A percentile compares a stretch with the other conserved stretches of the same genome.
These are phyloP conservation scores for Harlomillsia oculata DNA, from an alignment of 1,140 invertebrate species.

Conservation along the genomic window DNA sequence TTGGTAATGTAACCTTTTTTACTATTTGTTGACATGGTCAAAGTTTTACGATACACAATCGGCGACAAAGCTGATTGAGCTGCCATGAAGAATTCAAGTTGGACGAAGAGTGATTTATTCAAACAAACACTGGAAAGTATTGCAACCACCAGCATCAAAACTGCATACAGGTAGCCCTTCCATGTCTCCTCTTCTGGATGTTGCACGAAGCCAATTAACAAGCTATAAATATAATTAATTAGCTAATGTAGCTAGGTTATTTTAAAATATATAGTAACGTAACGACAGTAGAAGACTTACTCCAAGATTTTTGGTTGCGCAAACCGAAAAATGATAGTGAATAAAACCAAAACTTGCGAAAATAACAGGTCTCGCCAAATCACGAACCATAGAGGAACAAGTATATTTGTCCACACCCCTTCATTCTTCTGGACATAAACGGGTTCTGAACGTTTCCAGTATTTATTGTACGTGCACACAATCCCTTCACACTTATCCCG, in stretches of 20 bases:
- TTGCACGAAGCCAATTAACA: constrained; percentile 58
- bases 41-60: constrained; percentile 77
- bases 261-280: constrained; percentile 45
- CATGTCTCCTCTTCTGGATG: constrained; percentile 57
- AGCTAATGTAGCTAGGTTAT: constrained; percentile 77
- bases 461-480: background rate
- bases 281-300: no score
- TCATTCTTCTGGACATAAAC: constrained; percentile 48
- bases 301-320: background rate
- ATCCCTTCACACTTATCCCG: background rate
- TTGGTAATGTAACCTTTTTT: background rate
- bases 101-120: constrained; percentile 54
- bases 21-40: constrained; percentile 54
- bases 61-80: constrained; percentile 83
- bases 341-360: constrained; percentile 59
- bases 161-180: background rate
- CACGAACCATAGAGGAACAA: constrained; percentile 72
- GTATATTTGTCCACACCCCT: constrained; percentile 38
- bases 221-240: constrained; percentile 56
- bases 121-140: background rate
- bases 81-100: constrained; percentile 83
- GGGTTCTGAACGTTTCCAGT: constrained; percentile 54
- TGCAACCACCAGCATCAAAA: background rate
- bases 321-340: background rate
- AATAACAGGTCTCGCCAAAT: constrained; percentile 86